phyloP scores from a whole-genome alignment of 2,113 vertebrate species.

The Semicossyphus pulcher region DNA sequence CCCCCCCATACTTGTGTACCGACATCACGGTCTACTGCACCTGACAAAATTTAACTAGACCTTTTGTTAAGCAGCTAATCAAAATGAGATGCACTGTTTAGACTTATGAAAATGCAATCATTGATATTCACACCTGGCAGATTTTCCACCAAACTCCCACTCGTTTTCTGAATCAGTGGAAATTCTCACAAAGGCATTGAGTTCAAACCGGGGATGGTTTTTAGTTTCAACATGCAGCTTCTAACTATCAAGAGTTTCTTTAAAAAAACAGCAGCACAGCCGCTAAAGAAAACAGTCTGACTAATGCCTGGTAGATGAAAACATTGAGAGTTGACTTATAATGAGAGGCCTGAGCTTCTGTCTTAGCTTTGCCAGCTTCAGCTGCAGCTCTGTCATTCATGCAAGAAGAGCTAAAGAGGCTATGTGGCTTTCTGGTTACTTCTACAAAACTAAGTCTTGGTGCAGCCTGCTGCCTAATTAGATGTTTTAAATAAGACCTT shows the following conservation, averaged over 20 bases:
- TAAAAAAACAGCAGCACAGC: not conserved
- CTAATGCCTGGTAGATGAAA: not conserved
- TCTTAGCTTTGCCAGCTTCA: too few relatives aligned
- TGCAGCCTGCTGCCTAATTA: too few relatives aligned
- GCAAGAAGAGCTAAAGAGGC: too few relatives aligned
- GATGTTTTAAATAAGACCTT: too few relatives aligned
- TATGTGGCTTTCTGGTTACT: too few relatives aligned
- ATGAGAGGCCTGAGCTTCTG: not conserved
- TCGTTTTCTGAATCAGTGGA: fast-evolving
- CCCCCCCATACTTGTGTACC: not conserved
- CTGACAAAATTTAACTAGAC: fast-evolving
- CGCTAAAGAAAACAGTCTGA: not conserved
- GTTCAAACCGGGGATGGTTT: not conserved
- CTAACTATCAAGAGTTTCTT: not conserved
- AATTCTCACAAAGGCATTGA: not conserved
- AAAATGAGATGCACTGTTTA: not conserved
- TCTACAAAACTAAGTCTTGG: too few relatives aligned
- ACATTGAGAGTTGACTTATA: not conserved
- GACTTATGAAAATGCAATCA: not conserved
- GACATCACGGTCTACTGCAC: not conserved
- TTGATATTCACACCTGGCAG: not conserved
- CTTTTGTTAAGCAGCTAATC: not conserved
- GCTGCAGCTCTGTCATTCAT: too few relatives aligned
- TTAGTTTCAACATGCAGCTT: not conserved
- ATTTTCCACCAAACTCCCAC: not conserved